Base-by-base conservation (phyloP, 2,113 vertebrate species). In the Theristicus caerulescens region DNA sequence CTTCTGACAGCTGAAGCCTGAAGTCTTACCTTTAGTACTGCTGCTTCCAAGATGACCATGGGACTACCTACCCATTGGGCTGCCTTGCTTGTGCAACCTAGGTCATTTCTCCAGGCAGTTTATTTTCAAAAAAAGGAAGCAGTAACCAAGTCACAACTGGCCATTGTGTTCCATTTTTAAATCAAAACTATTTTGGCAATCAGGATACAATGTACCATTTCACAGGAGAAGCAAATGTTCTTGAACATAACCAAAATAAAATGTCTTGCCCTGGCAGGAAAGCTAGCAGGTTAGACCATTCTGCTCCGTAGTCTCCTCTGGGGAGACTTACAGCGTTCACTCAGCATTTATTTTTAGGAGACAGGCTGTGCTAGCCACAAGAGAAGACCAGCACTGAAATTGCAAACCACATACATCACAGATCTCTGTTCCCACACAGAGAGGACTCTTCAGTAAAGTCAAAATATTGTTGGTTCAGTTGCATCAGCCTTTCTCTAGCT, bases 381-480 rank as follows among this genome's bases (percentile, higher is more conserved):
- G 34, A 83, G n/a, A 82, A 82, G n/a, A 92, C 15, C 62, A 49
- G 9, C 36, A 61, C 9, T 17, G 32, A 78, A 83, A 81, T 6
- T 74, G 16, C 32, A 70, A 90, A 38, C 6, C 24, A 29, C 20
- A 19, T 16, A 55, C 26, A 61, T 51, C 38, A 47, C n/a, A 74
- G 51, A 74, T 42, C 20, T 81, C 49, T 55, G 11, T 40, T 88
- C 44, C 61, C 34, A 61, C 34, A 65, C 36, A 79, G 49, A 64
- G 25, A 21, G 3, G 5, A 76, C 32, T 91, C 61, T 61, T 76
- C 59, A 88, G 13, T 42, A 57, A 51, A 88, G 29, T 79, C 61
- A 95, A 88, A 94, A 93, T 74, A 85, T 13, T 84, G 27, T 36
- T 58, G 26, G 42, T 84, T 89, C 42, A 27, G 52, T 76, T 93